These are phyloP conservation scores for Leptodactylus fallax DNA, from an alignment of 2,797 vertebrate genomes.

Conservation along the genomic window DNA sequence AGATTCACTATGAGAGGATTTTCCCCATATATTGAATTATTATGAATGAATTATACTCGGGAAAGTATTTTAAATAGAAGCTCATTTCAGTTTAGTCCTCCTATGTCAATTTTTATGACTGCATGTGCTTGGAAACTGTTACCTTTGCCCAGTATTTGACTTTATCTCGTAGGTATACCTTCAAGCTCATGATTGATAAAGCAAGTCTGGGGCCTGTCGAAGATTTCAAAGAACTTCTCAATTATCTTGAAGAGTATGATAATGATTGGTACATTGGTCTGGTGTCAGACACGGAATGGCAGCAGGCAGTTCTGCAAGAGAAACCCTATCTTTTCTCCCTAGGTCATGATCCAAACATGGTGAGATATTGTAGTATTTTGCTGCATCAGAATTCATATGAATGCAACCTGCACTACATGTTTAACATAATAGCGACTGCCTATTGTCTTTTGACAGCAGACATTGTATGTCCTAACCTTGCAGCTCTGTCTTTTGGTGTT, in stretches of 20 bases:
- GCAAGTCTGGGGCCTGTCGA: slow-evolving; percentile 91
- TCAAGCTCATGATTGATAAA: slow-evolving; percentile 97
- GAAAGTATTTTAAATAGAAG: too few species aligned
- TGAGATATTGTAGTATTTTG: slow-evolving; percentile 71
- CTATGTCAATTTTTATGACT: background rate
- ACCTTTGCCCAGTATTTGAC: background rate
- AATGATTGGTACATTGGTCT: slow-evolving; percentile 94
- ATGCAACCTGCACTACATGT: background rate
- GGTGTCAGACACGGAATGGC: slow-evolving; percentile 91
- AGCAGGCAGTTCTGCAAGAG: slow-evolving; percentile 90
- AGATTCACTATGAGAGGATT: too few species aligned
- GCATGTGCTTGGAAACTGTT: background rate
- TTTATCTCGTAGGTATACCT: slow-evolving; percentile 84
- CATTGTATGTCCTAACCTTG: too few species aligned
- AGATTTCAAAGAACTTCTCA: slow-evolving; percentile 85
- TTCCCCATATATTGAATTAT: too few species aligned
- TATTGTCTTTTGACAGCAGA: too few species aligned
- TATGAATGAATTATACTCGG: too few species aligned
- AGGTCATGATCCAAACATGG: slow-evolving; percentile 94
- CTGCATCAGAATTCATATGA: background rate
- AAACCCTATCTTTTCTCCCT: slow-evolving; percentile 94
- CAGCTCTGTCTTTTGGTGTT: too few species aligned
- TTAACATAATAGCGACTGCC: too few species aligned
- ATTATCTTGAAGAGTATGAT: slow-evolving; percentile 90
- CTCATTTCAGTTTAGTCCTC: too few species aligned